These are phyloP conservation scores for Ormyrus rosae DNA, from an alignment of 2,888 invertebrate genomes.

Conservation along the genomic window DNA sequence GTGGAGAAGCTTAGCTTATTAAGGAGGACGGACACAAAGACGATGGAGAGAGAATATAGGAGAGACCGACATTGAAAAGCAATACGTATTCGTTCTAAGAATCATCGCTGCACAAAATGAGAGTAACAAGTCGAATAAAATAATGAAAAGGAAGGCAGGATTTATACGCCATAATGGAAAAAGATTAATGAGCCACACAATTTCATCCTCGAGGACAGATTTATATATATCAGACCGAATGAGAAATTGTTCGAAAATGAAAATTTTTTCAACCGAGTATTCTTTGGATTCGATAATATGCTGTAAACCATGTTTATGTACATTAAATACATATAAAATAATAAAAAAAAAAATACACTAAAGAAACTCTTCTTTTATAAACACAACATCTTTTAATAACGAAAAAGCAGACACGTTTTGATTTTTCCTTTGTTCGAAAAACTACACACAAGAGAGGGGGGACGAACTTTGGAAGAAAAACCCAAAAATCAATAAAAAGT, in stretches of 20 bases:
- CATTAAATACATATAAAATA: no score
- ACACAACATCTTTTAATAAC: no score
- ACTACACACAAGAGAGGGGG: no score
- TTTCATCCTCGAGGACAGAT: neutral
- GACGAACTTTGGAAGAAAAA: no score
- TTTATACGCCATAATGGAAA: neutral
- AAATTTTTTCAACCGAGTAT: no score
- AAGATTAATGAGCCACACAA: conserved; percentile 17
- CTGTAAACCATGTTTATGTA: no score
- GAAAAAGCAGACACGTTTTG: neutral
- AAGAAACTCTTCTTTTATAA: no score
- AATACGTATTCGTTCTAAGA: conserved; percentile 46
- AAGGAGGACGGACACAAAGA: neutral
- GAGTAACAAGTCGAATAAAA: neutral
- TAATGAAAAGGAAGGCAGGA: neutral
- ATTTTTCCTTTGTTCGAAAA: no score
- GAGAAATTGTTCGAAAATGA: no score
- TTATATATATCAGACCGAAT: no score
- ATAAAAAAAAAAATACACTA: conserved; percentile 1
- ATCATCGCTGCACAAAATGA: conserved; percentile 22
- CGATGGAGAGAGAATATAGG: neutral
- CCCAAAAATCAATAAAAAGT: no score
- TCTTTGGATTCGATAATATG: no score
- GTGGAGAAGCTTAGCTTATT: conserved; percentile 7
- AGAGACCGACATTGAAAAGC: conserved; percentile 19